phyloP scores from a whole-genome alignment of 2,888 invertebrate species.

The Hypomecis atomaria region DNA sequence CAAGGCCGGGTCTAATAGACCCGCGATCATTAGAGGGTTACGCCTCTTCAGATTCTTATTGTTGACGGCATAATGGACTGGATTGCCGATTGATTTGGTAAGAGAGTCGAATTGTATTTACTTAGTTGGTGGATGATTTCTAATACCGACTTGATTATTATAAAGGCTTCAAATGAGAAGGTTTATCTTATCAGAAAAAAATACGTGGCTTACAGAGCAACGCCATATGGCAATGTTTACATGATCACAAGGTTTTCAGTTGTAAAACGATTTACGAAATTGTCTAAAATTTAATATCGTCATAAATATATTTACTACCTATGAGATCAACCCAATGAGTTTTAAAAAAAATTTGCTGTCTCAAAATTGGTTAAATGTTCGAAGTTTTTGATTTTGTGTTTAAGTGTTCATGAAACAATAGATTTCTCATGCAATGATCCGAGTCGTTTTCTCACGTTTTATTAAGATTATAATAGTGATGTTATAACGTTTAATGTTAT shows the following conservation, averaged over 20 bases:
- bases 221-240: no score
- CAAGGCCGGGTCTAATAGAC: slow-evolving; percentile 57
- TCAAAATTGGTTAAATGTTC: no score
- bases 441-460: slow-evolving; percentile 54
- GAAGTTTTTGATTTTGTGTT: no score
- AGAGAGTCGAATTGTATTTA: slow-evolving; percentile 1
- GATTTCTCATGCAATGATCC: slow-evolving; percentile 60
- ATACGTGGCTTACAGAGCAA: no score
- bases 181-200: no score
- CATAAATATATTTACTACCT: no score
- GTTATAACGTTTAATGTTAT: slow-evolving; percentile 34
- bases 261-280: no score
- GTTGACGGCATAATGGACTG: slow-evolving; percentile 38
- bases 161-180: no score
- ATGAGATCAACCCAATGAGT: no score
- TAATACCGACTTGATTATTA: neutral
- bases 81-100: slow-evolving; percentile 20
- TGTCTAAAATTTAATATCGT: no score
- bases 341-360: no score
- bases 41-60: slow-evolving; percentile 49
- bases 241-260: no score
- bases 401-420: slow-evolving; percentile 30
- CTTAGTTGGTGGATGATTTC: neutral
- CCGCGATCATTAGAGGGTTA: slow-evolving; percentile 59
- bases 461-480: slow-evolving; percentile 32